These are phyloP conservation scores for Oceanodroma tethys DNA, from an alignment of 2,113 vertebrate genomes.

Conservation along the genomic window DNA sequence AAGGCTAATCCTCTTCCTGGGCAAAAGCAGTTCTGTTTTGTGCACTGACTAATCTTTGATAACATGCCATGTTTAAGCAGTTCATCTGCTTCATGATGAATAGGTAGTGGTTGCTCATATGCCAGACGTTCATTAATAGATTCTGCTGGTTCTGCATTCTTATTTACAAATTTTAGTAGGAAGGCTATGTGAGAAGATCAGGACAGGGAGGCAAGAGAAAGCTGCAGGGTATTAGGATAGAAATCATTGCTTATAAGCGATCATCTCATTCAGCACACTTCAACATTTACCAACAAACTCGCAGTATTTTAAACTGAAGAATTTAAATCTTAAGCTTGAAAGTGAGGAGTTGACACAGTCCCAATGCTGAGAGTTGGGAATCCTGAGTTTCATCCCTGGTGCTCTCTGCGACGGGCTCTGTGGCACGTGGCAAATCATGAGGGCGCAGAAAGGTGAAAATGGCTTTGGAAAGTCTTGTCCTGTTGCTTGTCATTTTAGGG, in stretches of 20 bases:
- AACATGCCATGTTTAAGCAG: slow-evolving; percentile 12
- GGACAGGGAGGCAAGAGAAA: not conserved
- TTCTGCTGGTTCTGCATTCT: slow-evolving; percentile 8
- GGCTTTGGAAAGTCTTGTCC: not conserved
- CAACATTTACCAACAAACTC: not conserved
- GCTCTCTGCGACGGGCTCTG: not conserved
- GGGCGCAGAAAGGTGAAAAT: not conserved
- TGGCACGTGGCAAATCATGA: not conserved
- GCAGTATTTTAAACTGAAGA: not conserved
- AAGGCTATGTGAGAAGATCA: not conserved
- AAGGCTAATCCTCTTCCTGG: slow-evolving; percentile 27
- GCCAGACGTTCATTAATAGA: not conserved
- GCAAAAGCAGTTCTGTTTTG: not conserved
- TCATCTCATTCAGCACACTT: not conserved
- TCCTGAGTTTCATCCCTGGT: not conserved
- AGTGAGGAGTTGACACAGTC: not conserved
- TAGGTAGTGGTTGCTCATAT: not conserved
- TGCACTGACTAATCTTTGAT: slow-evolving; percentile 25
- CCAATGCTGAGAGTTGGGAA: not conserved
- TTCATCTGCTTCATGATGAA: not conserved
- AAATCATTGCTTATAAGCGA: not conserved
- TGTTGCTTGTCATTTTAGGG: not conserved
- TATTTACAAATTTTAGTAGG: not conserved
- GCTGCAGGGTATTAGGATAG: not conserved
- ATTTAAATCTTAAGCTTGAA: not conserved